A percentile compares a stretch with the other conserved stretches of the same genome.
These are phyloP conservation scores for Idaea dimidiata DNA, from an alignment of 2,888 invertebrate genomes.

Conservation along the genomic window DNA sequence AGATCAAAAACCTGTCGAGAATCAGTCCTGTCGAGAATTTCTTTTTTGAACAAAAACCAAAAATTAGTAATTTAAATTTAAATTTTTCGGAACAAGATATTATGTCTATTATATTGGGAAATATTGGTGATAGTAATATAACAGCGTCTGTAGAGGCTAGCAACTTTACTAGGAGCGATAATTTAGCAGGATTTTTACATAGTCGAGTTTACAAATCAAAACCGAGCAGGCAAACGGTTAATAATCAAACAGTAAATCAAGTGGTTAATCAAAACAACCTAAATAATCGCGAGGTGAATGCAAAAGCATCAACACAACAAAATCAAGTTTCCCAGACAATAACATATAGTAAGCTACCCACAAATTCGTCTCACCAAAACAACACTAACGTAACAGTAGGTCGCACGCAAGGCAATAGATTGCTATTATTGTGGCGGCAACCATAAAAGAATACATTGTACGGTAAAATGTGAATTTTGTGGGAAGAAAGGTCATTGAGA, in stretches of 20 bases:
- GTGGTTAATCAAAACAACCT: too few species aligned
- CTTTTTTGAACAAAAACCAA: conserved; percentile 7
- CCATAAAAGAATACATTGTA: too few species aligned
- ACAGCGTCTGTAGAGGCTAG: background rate
- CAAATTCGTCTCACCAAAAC: too few species aligned
- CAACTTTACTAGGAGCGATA: background rate
- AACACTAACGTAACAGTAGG: too few species aligned
- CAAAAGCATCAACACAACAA: background rate
- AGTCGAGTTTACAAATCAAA: too few species aligned
- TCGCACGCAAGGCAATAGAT: too few species aligned
- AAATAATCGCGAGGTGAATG: background rate
- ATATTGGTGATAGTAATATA: conserved; percentile 4
- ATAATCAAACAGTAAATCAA: too few species aligned
- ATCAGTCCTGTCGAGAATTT: conserved; percentile 4
- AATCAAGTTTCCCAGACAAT: background rate
- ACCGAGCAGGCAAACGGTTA: too few species aligned
- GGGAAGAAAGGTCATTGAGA: background rate
- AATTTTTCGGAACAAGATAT: conserved; percentile 4
- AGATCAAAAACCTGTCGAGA: background rate
- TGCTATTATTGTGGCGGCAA: too few species aligned
- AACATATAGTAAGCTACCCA: background rate
- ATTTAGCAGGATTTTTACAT: conserved; percentile 1
- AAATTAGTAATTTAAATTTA: conserved; percentile 2
- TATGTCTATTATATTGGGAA: conserved; percentile 7
- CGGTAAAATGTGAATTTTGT: conserved; percentile 1